Evolutionary conservation across 2,888 invertebrate genomes (phyloP).

Genomic region (Oscheius myriophilus): DNA sequence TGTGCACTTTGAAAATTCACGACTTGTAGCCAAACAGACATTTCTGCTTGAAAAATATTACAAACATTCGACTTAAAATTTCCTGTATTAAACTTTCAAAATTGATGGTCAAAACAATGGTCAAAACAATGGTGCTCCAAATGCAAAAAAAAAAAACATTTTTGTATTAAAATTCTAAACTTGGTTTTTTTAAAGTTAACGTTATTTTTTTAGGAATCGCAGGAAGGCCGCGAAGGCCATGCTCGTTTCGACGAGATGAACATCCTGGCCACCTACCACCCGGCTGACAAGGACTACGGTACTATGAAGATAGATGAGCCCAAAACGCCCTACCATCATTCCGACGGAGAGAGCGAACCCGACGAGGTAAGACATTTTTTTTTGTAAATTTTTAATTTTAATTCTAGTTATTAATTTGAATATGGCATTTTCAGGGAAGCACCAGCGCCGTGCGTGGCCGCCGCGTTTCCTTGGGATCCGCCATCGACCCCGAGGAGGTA

Average conservation of each 20-base stretch:
- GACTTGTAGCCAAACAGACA: too few species aligned
- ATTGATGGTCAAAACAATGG: too few species aligned
- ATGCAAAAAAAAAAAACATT: too few species aligned
- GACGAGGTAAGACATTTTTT: too few species aligned
- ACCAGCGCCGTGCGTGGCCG: constrained; percentile 32
- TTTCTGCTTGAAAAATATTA: too few species aligned
- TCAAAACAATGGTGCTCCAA: too few species aligned
- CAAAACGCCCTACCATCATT: constrained; percentile 87
- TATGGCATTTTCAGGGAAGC: neutral
- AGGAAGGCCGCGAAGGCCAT: constrained; percentile 60
- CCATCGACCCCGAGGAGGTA: constrained; percentile 63
- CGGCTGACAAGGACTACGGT: constrained; percentile 96
- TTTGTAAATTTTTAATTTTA: too few species aligned
- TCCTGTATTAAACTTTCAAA: too few species aligned
- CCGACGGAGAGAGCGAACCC: constrained; percentile 72
- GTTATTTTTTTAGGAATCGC: constrained; percentile 40
- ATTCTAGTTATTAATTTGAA: neutral
- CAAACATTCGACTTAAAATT: too few species aligned
- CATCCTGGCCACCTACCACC: constrained; percentile 96
- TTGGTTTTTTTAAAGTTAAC: too few species aligned
- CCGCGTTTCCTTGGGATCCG: constrained; percentile 63
- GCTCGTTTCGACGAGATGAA: constrained; percentile 87
- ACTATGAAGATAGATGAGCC: constrained; percentile 97
- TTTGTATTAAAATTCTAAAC: too few species aligned
- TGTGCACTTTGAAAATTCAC: too few species aligned